Evolutionary conservation across 1,140 invertebrate genomes (phyloP), one percentile per base, ranked within the genome.

Genomic region (Procambarus virginalis): DNA sequence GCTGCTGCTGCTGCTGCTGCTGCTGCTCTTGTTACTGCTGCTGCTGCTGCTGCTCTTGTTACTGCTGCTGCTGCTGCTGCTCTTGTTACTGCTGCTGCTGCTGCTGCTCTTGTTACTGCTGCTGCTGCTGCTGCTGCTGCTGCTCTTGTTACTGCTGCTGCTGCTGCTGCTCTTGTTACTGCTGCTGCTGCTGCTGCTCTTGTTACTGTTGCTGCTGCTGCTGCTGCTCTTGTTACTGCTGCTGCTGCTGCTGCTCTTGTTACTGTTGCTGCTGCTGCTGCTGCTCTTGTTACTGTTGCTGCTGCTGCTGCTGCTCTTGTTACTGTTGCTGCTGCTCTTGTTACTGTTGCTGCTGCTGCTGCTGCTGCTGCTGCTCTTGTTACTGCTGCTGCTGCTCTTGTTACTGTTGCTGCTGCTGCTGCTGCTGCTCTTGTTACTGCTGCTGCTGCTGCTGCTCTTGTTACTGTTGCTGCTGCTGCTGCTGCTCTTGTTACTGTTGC

Each of bases 401-500:
- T n/a, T 68, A n/a, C 64, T 68, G 64, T n/a, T 68, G 64, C 64
- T 68, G 64, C 64, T 68, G 64, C 64, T 68, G 64, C 64, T 68
- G 64, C 64, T 68, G 64, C 64, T 68, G 64, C 64, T 68, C 12
- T n/a, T 68, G 64, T n/a, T 68, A n/a, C 64, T 68, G 64, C 64
- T 68, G 2, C 64, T 68, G 64, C 64, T 68, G 64, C 64, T 68
- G 64, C 64, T 6, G 51, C 51, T 55, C 6, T 2, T 55, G 51
- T 55, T 55, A 55, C 51, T 55, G 51, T 55, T 55, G 51, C 51
- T 55, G 10, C 51, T 55, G 51, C 3, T 55, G 51, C 3, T 10
- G 51, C 10, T 55, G 10, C 51, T 55, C 4, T 55, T 55, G 51
- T 55, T 55, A 55, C 51, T 55, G 51, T 55, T 55, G 51, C 51